phyloP scores from a whole-genome alignment of 2,797 vertebrate species.

The Benthosema pterotum region DNA sequence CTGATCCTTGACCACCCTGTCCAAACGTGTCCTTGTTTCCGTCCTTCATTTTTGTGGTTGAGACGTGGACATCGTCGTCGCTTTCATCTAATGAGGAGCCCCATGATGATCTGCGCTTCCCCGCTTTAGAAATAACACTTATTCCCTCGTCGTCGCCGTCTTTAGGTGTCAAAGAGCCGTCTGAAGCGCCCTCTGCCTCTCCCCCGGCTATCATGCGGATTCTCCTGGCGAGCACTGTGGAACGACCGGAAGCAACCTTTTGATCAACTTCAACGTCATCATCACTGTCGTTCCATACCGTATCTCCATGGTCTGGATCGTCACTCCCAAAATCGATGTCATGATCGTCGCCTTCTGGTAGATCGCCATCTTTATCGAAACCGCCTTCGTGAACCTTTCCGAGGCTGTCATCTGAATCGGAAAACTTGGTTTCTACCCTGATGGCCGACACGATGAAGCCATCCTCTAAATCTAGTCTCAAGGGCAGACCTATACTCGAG shows the following conservation, averaged over 20 bases:
- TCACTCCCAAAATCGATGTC: constrained; percentile 29
- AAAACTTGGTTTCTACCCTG: constrained; percentile 75
- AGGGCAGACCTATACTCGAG: constrained; percentile 27
- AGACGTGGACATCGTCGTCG: constrained; percentile 32
- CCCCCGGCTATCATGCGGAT: constrained; percentile 6
- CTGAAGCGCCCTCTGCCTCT: constrained; percentile 3
- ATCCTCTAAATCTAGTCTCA: constrained; percentile 59
- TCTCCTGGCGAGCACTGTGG: constrained; percentile 28
- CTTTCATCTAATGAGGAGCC: constrained; percentile 61
- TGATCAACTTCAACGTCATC: constrained; percentile 36
- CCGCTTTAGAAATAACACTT: constrained; percentile 6
- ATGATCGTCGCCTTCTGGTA: constrained; percentile 28
- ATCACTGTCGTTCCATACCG: constrained; percentile 49
- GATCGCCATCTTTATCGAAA: constrained; percentile 40
- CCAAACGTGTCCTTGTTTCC: constrained; percentile 14
- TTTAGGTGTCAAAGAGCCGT: constrained; percentile 23
- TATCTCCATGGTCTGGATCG: constrained; percentile 24
- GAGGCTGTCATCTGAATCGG: constrained; percentile 76
- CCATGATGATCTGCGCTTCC: constrained; percentile 60
- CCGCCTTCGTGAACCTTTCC: constrained; percentile 38
- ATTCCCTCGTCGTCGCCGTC: constrained; percentile 23
- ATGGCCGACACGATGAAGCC: constrained; percentile 77
- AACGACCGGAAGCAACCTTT: constrained; percentile 10
- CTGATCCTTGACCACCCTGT: constrained; percentile 14
- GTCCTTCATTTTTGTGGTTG: constrained; percentile 26